These are phyloP conservation scores for Euproctis similis DNA, from an alignment of 2,888 invertebrate species.

Conservation along the genomic window DNA sequence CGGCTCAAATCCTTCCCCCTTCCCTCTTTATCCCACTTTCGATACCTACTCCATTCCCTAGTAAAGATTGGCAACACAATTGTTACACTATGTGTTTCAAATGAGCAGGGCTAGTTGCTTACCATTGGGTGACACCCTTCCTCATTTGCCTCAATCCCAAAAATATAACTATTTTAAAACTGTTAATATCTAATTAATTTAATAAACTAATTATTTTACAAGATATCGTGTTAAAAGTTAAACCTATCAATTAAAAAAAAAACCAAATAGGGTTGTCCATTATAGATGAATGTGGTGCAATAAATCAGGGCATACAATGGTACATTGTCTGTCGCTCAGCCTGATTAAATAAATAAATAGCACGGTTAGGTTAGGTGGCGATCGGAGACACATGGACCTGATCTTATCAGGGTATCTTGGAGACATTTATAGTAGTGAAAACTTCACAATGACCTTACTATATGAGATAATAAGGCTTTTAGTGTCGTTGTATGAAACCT, in stretches of 20 bases:
- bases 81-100: no score
- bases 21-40: no score
- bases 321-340: conserved; percentile 71
- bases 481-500: conserved; percentile 34
- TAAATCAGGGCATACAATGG: conserved; percentile 71
- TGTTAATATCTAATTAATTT: conserved; percentile 19
- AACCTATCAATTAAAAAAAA: conserved; percentile 37
- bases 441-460: conserved; percentile 43
- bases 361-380: no score
- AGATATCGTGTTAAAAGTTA: conserved; percentile 32
- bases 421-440: conserved; percentile 47
- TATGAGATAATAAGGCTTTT: conserved; percentile 39
- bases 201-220: conserved; percentile 23
- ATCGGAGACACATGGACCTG: conserved; percentile 55
- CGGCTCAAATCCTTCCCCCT: no score
- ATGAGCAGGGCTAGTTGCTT: no score
- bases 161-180: no score
- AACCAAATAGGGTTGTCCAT: conserved; percentile 38
- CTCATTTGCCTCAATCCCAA: no score
- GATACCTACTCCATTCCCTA: no score
- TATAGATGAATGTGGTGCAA: conserved; percentile 49
- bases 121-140: no score
- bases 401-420: conserved; percentile 57
- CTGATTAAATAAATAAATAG: conserved; percentile 72
- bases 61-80: no score